A percentile compares a stretch with the other conserved stretches of the same genome.
Evolutionary conservation across 1,140 invertebrate genomes (phyloP).

Genomic region (Lerema accius): DNA sequence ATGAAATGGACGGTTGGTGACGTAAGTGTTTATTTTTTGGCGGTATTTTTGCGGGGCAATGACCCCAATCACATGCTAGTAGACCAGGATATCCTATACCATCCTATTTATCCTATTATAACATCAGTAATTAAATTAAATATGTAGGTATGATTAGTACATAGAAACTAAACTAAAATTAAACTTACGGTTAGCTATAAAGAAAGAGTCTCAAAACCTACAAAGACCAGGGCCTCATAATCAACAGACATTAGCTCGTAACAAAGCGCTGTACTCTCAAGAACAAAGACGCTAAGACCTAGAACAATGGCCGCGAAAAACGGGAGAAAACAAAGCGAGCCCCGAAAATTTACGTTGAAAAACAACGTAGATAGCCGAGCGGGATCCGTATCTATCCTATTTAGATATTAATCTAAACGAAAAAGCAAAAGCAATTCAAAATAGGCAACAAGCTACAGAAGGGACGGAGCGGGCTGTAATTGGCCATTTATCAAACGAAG

Average conservation of each 20-base stretch:
- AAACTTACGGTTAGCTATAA: neutral
- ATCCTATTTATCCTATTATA: no score
- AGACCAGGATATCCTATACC: no score
- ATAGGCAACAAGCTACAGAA: constrained; percentile 81
- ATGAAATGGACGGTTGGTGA: constrained; percentile 1
- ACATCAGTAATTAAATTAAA: no score
- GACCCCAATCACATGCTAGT: no score
- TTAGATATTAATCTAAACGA: constrained; percentile 83
- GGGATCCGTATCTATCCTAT: constrained; percentile 81
- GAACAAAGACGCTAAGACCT: constrained; percentile 63
- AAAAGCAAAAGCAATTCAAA: constrained; percentile 82
- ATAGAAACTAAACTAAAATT: no score
- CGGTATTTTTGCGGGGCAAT: no score
- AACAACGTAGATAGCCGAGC: constrained; percentile 80
- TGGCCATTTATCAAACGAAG: constrained; percentile 84
- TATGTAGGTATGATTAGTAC: no score
- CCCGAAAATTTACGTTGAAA: constrained; percentile 80
- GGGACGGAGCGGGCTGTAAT: constrained; percentile 80
- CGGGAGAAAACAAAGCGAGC: constrained; percentile 56
- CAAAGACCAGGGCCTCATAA: constrained; percentile 52
- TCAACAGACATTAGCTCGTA: constrained; percentile 42
- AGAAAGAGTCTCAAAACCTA: constrained; percentile 21
- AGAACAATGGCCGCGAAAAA: constrained; percentile 65
- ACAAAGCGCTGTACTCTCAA: constrained; percentile 51
- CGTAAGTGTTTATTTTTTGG: neutral